Conservation (phyloP, 2,888 invertebrate species). For the Mythimna vitellina region DNA sequence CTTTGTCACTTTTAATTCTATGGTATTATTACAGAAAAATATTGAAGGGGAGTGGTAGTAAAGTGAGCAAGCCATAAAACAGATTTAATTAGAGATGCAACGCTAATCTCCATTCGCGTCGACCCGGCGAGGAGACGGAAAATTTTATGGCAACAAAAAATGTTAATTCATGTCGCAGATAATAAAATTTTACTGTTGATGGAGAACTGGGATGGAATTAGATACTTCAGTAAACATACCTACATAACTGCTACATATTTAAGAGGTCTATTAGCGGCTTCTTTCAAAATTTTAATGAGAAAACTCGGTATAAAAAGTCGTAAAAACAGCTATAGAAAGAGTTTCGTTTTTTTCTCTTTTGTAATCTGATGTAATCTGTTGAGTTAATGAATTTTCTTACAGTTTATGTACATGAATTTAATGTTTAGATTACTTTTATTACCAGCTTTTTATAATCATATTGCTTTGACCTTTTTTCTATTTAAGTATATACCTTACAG, state of each 20-base stretch:
- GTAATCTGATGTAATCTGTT: slow-evolving; percentile 63
- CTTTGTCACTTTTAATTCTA: slow-evolving; percentile 52
- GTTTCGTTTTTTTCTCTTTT: slow-evolving; percentile 62
- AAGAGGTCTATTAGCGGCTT: slow-evolving; percentile 66
- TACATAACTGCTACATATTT: slow-evolving; percentile 64
- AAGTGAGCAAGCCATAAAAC: slow-evolving; percentile 63
- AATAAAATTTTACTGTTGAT: slow-evolving; percentile 65
- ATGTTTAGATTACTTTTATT: slow-evolving; percentile 42
- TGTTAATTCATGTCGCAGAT: slow-evolving; percentile 66
- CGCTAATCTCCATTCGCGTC: slow-evolving; percentile 74
- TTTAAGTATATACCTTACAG: neutral
- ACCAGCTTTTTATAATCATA: slow-evolving; percentile 15
- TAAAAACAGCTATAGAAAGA: slow-evolving; percentile 69
- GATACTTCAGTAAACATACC: slow-evolving; percentile 63
- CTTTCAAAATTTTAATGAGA: slow-evolving; percentile 67
- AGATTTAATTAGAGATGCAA: slow-evolving; percentile 80
- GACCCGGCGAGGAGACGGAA: slow-evolving; percentile 64
- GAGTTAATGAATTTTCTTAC: slow-evolving; percentile 63
- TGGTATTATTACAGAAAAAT: slow-evolving; percentile 50
- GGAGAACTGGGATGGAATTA: slow-evolving; percentile 60
- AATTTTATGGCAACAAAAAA: slow-evolving; percentile 69
- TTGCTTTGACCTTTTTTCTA: slow-evolving; percentile 1
- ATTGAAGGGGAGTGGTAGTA: slow-evolving; percentile 59
- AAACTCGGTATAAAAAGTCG: slow-evolving; percentile 68
- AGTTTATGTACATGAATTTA: slow-evolving; percentile 47